These are phyloP conservation scores for Molanna angustata DNA, from an alignment of 2,888 invertebrate species.

Conservation along the genomic window DNA sequence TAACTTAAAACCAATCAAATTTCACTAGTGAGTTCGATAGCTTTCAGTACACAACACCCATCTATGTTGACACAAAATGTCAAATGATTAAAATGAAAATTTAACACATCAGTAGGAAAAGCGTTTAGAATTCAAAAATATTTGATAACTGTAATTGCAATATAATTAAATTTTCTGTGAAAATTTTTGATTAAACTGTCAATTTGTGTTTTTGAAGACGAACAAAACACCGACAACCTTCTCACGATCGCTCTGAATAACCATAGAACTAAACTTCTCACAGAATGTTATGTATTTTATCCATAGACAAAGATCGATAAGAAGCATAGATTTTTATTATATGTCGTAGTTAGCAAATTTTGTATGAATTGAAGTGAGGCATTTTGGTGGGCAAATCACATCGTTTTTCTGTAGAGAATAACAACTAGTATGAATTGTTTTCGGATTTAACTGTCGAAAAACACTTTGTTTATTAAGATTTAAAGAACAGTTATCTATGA, in stretches of 20 bases:
- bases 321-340: no score
- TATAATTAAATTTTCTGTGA: slow-evolving; percentile 19
- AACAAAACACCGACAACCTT: slow-evolving; percentile 13
- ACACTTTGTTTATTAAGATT: no score
- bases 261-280: slow-evolving; percentile 12
- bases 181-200: slow-evolving; percentile 17
- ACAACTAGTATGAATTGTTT: no score
- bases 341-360: no score
- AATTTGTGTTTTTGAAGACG: slow-evolving; percentile 9
- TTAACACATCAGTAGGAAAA: not conserved
- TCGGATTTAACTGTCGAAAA: no score
- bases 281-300: no score
- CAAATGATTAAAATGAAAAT: slow-evolving; percentile 17
- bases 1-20: no score
- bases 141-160: not conserved
- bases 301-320: no score
- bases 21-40: not conserved
- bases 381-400: no score
- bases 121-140: not conserved
- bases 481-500: no score
- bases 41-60: slow-evolving; percentile 24
- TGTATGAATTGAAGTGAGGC: no score
- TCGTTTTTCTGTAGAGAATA: no score
- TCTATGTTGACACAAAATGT: slow-evolving; percentile 28
- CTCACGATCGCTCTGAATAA: slow-evolving; percentile 9